phyloP scores from a whole-genome alignment of 2,113 vertebrate genomes.

The Oophaga pumilio region DNA sequence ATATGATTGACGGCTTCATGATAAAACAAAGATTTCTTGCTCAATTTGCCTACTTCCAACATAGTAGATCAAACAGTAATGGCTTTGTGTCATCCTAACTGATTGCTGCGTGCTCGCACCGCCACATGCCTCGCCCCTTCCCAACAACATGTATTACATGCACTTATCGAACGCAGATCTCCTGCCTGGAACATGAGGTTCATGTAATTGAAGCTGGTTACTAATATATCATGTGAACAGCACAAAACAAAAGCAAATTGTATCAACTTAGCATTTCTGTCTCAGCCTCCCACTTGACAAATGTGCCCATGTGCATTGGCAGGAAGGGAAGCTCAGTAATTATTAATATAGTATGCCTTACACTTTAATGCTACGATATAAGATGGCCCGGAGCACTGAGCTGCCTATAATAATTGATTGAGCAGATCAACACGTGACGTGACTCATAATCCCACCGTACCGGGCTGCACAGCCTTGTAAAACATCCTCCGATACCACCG shows the following conservation, averaged over 20 bases:
- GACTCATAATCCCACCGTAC: conserved; percentile 9
- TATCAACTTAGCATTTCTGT: conserved; percentile 47
- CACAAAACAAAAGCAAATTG: conserved; percentile 22
- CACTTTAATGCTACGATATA: conserved; percentile 47
- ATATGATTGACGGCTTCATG: no score
- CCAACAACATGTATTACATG: neutral
- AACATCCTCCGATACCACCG: neutral
- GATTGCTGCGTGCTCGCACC: neutral
- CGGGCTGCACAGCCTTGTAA: conserved; percentile 11
- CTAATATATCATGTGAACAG: conserved; percentile 19
- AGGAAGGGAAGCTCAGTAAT: conserved; percentile 46
- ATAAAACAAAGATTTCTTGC: neutral
- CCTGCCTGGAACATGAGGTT: neutral
- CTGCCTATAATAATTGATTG: conserved; percentile 53
- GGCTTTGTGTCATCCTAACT: neutral
- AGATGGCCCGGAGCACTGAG: conserved; percentile 22
- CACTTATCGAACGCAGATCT: neutral
- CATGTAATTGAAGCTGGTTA: conserved; percentile 10
- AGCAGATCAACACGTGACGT: conserved; percentile 28
- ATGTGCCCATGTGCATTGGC: conserved; percentile 31
- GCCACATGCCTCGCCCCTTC: no score
- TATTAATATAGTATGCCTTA: conserved; percentile 45
- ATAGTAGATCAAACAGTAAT: neutral
- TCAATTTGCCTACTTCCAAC: neutral
- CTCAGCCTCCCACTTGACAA: conserved; percentile 30